Evolutionary conservation across 1,140 invertebrate genomes (phyloP).

Genomic region (Drosophila kikkawai): DNA sequence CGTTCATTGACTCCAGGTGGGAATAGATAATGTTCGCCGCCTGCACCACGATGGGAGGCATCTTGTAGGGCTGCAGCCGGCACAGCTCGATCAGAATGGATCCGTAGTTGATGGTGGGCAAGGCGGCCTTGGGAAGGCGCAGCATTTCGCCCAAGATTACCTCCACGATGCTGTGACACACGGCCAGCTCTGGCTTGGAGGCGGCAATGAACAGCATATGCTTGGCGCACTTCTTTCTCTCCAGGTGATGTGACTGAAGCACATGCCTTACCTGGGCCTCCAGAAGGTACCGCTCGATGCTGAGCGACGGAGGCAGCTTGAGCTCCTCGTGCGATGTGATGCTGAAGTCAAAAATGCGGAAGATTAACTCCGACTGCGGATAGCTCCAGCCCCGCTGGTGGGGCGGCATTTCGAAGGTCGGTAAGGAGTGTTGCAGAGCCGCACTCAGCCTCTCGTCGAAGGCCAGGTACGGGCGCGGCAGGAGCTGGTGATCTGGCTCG

Average conservation of each 20-base stretch:
- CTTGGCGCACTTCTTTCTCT: conserved; percentile 96
- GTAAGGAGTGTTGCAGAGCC: conserved; percentile 96
- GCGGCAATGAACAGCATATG: conserved; percentile 93
- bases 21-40: conserved; percentile 98
- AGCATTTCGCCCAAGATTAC: conserved; percentile 97
- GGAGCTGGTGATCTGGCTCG: conserved; percentile 91
- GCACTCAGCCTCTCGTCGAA: conserved; percentile 97
- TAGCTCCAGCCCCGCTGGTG: conserved; percentile 92
- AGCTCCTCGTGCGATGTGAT: conserved; percentile 92
- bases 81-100: conserved; percentile 98
- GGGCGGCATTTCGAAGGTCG: conserved; percentile 92
- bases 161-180: conserved; percentile 99
- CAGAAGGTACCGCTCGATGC: conserved; percentile 98
- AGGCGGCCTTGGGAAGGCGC: conserved; percentile 93
- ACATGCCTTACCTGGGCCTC: conserved; percentile 98
- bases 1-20: conserved; percentile 97
- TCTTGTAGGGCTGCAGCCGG: conserved; percentile 96
- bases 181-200: conserved; percentile 95
- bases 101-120: conserved; percentile 96
- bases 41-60: conserved; percentile 98
- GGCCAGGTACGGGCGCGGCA: conserved; percentile 95
- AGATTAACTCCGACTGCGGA: conserved; percentile 94
- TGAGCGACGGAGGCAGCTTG: conserved; percentile 95
- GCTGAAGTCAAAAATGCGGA: conserved; percentile 97
- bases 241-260: conserved; percentile 93